Conservation (phyloP, 2,888 invertebrate genomes). For the Elmis aenea region DNA sequence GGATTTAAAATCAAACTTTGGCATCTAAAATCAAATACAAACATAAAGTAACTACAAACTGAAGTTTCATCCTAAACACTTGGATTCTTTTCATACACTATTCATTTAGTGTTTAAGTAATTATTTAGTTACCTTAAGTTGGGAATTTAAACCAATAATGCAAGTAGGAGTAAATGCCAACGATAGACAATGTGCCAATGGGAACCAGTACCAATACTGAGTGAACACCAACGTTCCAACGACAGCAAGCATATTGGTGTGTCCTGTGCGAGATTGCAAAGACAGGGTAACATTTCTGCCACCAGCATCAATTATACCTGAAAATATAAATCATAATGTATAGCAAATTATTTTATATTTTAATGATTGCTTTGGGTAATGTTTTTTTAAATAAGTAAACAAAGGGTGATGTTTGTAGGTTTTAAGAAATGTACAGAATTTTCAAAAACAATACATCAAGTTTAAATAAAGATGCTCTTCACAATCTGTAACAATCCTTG, state of each 20-base stretch:
- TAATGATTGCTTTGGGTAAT: too few species aligned
- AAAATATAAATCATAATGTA: too few species aligned
- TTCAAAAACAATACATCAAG: too few species aligned
- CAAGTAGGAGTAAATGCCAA: conserved; percentile 96
- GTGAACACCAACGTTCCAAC: conserved; percentile 97
- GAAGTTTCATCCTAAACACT: too few species aligned
- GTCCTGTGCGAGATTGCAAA: conserved; percentile 92
- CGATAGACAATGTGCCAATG: conserved; percentile 90
- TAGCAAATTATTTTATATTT: too few species aligned
- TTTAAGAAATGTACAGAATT: too few species aligned
- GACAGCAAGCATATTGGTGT: conserved; percentile 94
- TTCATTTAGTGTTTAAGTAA: too few species aligned
- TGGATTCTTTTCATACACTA: too few species aligned
- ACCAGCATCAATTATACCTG: conserved; percentile 76
- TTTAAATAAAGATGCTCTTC: too few species aligned
- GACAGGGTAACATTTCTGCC: conserved; percentile 96
- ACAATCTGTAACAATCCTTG: too few species aligned
- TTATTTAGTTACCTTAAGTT: conserved; percentile 72
- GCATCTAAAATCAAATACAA: conserved; percentile 59
- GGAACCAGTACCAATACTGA: conserved; percentile 99
- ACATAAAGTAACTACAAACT: conserved; percentile 1
- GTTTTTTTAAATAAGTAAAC: too few species aligned
- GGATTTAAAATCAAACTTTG: conserved; percentile 86
- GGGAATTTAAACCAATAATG: conserved; percentile 88
- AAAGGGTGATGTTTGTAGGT: too few species aligned